These are phyloP conservation scores for Osmerus mordax DNA, from an alignment of 2,113 vertebrate genomes.

Conservation along the genomic window DNA sequence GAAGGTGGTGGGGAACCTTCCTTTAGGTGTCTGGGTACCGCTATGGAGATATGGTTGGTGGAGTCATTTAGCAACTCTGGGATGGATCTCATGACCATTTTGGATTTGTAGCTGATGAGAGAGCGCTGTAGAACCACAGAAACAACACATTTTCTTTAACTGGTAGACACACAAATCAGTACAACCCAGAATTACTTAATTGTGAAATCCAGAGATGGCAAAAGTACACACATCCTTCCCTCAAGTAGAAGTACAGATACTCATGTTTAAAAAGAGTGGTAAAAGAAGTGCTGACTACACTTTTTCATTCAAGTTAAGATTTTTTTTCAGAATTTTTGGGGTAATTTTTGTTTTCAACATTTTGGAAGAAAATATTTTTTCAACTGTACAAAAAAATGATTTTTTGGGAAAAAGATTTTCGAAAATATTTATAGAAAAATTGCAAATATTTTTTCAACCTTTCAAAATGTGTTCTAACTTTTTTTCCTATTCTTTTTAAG, in stretches of 20 bases:
- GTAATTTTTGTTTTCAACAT: too few species aligned
- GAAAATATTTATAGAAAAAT: too few species aligned
- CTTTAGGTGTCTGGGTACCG: conserved; percentile 83
- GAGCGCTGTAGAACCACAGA: conserved; percentile 76
- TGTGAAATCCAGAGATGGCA: conserved; percentile 13
- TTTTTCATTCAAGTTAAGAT: too few species aligned
- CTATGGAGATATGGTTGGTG: conserved; percentile 87
- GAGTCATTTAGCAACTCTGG: conserved; percentile 88
- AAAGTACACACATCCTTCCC: too few species aligned
- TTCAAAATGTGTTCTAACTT: too few species aligned
- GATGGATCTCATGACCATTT: conserved; percentile 93
- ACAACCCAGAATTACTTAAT: neutral
- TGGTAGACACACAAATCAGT: neutral
- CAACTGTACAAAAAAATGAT: too few species aligned
- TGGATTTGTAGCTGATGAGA: conserved; percentile 95
- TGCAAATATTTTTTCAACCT: too few species aligned
- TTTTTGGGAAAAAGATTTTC: too few species aligned
- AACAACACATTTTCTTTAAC: neutral
- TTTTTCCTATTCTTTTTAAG: too few species aligned
- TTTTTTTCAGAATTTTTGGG: too few species aligned
- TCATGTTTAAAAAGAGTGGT: neutral
- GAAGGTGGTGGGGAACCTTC: conserved; percentile 81
- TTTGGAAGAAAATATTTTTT: too few species aligned
- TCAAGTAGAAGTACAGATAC: too few species aligned
- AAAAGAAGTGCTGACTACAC: neutral